Evolutionary conservation across 2,888 invertebrate species (phyloP).

Genomic region (Aproaerema taeniolella): DNA sequence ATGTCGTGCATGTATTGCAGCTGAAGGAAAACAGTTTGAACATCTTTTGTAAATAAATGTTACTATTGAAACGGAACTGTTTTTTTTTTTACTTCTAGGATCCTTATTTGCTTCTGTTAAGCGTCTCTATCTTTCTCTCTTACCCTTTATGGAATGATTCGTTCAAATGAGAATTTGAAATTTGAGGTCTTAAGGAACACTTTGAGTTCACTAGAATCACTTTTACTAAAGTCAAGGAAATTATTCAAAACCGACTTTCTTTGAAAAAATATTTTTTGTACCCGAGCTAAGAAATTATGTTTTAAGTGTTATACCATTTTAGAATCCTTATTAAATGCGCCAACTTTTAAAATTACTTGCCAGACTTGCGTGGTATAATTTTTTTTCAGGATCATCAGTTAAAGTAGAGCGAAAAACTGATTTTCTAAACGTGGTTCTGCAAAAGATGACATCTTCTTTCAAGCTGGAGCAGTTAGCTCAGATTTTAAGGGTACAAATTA

Average conservation of each 20-base stretch:
- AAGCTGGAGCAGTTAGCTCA: neutral
- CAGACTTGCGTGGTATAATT: neutral
- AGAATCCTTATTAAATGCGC: neutral
- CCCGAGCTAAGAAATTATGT: no score
- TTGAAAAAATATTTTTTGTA: no score
- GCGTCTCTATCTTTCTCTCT: no score
- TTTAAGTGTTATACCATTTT: neutral
- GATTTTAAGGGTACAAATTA: neutral
- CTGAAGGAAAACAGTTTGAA: neutral
- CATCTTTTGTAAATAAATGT: neutral
- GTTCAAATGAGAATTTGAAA: no score
- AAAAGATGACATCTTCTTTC: neutral
- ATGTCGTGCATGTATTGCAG: neutral
- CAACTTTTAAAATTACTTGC: neutral
- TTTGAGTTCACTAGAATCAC: no score
- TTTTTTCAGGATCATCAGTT: neutral
- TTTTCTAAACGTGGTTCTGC: neutral
- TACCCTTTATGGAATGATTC: no score
- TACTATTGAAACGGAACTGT: neutral
- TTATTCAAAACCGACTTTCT: no score
- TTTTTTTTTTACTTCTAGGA: no score
- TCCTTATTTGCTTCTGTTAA: no score
- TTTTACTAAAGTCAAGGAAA: no score
- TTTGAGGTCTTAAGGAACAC: no score
- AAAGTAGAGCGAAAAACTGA: neutral